Conservation (phyloP, 2,888 invertebrate species). For the Heteropelma amictum region DNA sequence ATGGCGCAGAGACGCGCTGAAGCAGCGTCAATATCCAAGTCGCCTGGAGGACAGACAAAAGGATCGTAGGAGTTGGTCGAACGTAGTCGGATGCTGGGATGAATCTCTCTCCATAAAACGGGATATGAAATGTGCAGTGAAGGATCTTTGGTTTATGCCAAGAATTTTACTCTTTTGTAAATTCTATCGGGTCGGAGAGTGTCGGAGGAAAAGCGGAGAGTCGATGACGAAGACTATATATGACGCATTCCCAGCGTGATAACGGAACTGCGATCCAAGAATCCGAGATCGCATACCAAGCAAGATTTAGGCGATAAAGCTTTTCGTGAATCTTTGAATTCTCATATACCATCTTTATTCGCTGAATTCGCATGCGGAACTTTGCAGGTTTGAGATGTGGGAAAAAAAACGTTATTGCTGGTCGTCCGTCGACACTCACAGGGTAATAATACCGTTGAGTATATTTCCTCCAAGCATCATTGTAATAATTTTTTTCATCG, state of each 20-base stretch:
- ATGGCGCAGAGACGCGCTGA: constrained; percentile 13
- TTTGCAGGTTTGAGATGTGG: background rate
- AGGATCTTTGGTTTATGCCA: constrained; percentile 31
- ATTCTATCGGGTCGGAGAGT: constrained; percentile 18
- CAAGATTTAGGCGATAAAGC: constrained; percentile 30
- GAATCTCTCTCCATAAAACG: background rate
- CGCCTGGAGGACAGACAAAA: background rate
- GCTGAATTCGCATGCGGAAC: background rate
- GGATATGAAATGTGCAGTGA: background rate
- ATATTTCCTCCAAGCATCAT: background rate
- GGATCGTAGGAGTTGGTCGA: background rate
- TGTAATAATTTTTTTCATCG: too few species aligned
- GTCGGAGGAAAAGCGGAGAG: background rate
- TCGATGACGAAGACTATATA: background rate
- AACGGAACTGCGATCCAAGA: constrained; percentile 12
- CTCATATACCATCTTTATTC: background rate
- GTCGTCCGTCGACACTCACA: too few species aligned
- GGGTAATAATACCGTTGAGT: too few species aligned
- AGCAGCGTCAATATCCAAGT: constrained; percentile 37
- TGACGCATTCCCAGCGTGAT: constrained; percentile 15
- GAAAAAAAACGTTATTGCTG: too few species aligned
- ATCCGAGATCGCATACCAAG: constrained; percentile 23
- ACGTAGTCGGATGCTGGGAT: background rate
- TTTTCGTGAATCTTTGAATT: background rate
- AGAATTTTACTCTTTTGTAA: constrained; percentile 42